Conservation (phyloP, 2,888 invertebrate genomes). For the Schizaphis graminum region DNA sequence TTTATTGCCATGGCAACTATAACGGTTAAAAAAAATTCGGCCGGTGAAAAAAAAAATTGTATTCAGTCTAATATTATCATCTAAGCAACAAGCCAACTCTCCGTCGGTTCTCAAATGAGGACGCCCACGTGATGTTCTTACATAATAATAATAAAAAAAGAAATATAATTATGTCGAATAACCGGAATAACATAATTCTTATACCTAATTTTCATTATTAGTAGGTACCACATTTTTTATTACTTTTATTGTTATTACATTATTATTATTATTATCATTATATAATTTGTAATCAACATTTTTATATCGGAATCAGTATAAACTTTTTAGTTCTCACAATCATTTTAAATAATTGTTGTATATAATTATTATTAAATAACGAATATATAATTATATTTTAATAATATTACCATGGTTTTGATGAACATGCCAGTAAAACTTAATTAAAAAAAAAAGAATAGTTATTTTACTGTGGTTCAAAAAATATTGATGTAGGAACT, state of each 20-base stretch:
- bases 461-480: background rate
- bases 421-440: background rate
- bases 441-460: background rate
- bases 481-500: background rate
- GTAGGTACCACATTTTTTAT: background rate
- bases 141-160: background rate
- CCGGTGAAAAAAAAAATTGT: no score
- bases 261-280: background rate
- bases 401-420: background rate
- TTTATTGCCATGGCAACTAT: background rate
- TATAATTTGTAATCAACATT: background rate
- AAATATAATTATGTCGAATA: background rate
- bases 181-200: background rate
- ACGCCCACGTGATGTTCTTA: background rate
- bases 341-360: background rate
- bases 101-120: no score
- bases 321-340: background rate
- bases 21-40: no score
- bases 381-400: background rate
- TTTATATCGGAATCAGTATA: background rate
- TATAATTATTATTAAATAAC: background rate
- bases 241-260: background rate
- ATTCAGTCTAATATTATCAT: background rate
- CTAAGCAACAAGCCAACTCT: background rate
- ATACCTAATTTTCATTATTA: background rate